Evolutionary conservation across 2,113 vertebrate genomes (phyloP).

Genomic region (Centropus bengalensis): DNA sequence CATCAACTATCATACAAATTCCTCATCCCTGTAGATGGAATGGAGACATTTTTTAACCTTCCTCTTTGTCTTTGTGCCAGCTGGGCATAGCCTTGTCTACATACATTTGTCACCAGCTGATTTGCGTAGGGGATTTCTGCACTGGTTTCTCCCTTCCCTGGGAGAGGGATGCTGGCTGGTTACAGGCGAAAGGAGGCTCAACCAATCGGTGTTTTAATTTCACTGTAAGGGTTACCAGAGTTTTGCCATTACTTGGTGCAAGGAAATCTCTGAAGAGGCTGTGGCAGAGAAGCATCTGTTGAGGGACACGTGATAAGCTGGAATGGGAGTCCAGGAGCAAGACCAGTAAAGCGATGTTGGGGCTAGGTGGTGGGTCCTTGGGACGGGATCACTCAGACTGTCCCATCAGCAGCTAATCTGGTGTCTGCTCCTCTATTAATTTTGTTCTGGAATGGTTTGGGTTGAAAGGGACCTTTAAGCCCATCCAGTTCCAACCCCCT

Average conservation of each 20-base stretch:
- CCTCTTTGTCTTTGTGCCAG: background rate
- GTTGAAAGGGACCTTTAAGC: too few species aligned
- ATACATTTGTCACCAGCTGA: background rate
- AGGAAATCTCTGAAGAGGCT: background rate
- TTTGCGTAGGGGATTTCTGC: background rate
- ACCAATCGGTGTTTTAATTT: background rate
- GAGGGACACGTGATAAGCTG: accelerated
- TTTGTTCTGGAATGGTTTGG: background rate
- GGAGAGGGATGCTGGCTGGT: background rate
- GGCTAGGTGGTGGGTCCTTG: background rate
- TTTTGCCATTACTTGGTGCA: background rate
- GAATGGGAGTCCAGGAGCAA: background rate
- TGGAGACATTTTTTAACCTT: background rate
- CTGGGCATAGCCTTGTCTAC: background rate
- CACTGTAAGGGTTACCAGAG: background rate
- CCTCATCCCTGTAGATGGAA: background rate
- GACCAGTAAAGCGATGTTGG: background rate
- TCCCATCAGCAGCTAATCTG: background rate
- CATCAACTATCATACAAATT: background rate
- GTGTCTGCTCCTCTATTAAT: background rate
- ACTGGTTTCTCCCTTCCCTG: background rate
- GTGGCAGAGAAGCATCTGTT: background rate
- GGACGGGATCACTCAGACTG: accelerated
- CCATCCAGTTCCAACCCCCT: too few species aligned
- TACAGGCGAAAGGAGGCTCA: background rate